These are phyloP conservation scores for Theropithecus gelada DNA, from an alignment of 2,113 vertebrate genomes.

Conservation along the genomic window DNA sequence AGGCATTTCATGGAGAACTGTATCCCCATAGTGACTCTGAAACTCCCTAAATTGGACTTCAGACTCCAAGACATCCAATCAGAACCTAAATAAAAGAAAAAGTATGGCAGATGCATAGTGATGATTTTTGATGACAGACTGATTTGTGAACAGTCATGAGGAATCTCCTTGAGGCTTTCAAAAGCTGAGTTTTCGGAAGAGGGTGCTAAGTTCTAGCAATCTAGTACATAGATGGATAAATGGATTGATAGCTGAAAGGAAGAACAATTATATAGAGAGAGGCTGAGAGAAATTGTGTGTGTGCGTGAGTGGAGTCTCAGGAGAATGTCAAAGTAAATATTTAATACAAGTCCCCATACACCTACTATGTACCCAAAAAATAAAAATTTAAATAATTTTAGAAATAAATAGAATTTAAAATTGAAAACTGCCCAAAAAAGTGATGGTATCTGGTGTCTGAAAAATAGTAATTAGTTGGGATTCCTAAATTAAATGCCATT, in stretches of 20 bases:
- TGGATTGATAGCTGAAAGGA: neutral
- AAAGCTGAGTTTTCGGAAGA: neutral
- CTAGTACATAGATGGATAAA: neutral
- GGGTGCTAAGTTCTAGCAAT: neutral
- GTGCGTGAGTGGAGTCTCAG: neutral
- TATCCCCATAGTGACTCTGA: neutral
- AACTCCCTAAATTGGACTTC: neutral
- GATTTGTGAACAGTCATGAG: neutral
- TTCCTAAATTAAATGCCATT: neutral
- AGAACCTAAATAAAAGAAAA: neutral
- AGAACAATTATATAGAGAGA: neutral
- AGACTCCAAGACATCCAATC: neutral
- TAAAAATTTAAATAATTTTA: neutral
- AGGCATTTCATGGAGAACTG: neutral
- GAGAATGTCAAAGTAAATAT: constrained; percentile 9
- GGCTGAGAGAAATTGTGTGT: neutral
- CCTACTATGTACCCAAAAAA: too few relatives aligned
- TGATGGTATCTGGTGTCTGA: neutral
- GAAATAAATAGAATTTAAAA: neutral
- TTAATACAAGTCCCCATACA: neutral
- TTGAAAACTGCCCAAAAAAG: neutral
- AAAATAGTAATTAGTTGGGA: neutral
- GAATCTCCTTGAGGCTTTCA: neutral
- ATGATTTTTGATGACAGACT: neutral
- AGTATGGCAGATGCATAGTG: neutral